Evolutionary conservation across 2,797 vertebrate genomes (phyloP), one percentile per base, ranked within the genome.

Genomic region (Streptopelia turtur): DNA sequence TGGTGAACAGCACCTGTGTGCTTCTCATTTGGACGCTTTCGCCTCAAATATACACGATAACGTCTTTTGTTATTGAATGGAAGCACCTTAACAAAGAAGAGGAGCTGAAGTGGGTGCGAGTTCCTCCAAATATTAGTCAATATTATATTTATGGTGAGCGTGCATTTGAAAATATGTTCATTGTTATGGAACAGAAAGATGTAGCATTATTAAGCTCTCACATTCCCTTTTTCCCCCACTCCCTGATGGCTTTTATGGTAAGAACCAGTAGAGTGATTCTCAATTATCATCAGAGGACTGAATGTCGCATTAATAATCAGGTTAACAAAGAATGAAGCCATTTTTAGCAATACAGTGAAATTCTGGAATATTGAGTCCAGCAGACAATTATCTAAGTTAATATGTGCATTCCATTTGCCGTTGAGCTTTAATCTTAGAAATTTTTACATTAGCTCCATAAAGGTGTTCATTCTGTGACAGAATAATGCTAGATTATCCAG

Each of bases 31-130:
- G 99, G 99, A 97, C 82, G 0, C 95, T 99, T 37, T 77, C 91
- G 23, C 97, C 98, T 63, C 93, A 95, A 24, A 92, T 66, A 35
- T 92, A 97, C 1, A 68, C 65, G 17, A 95, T 99, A 12, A 96
- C 95, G 23, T 98, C 97, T 93, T 98, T 99, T 94, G 97, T 99
- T 80, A 95, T 99, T 10, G 98, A 99, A 94, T 99, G 99, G 99
- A 98, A 81, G 97, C 96, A 93, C 91, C 95, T 97, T 39, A 94
- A 96, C 89, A 96, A 89, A 82, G 96, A 94, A 23, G 85, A 84
- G 30, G 97, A 93, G 97, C 49, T 98, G 33, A 98, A 98, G 16
- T 99, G 99, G 99, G 96, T 97, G 90, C 98, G 95, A 93, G 97
- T 99, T n/a, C 98, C 98, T 33, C 96, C 98, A 52, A 94, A 97